Evolutionary conservation across 1,140 invertebrate species (phyloP).

Genomic region (Ephestia elutella): DNA sequence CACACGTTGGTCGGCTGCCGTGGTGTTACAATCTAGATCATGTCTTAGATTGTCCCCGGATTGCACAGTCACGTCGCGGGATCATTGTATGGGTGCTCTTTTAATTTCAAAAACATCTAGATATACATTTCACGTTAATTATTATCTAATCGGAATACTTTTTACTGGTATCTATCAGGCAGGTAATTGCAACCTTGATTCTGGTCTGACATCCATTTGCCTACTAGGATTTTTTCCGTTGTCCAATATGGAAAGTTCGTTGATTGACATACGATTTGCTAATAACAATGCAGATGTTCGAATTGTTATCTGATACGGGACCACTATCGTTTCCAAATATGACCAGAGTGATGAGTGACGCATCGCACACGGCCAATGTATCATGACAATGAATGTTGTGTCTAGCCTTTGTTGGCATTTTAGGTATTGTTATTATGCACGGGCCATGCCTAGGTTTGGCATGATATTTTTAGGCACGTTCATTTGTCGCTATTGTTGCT

Average conservation of each 20-base stretch:
- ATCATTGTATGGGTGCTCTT: constrained; percentile 56
- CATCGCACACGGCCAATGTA: constrained; percentile 25
- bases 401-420: constrained; percentile 31
- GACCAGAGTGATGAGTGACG: constrained; percentile 45
- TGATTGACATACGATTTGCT: constrained; percentile 54
- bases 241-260: constrained; percentile 26
- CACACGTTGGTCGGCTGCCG: constrained; percentile 47
- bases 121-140: constrained; percentile 60
- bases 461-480: constrained; percentile 38
- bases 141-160: constrained; percentile 46
- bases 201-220: constrained; percentile 21
- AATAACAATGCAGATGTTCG: constrained; percentile 56
- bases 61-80: constrained; percentile 58
- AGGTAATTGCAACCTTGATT: constrained; percentile 30
- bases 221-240: neutral
- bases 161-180: constrained; percentile 24
- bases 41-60: constrained; percentile 61
- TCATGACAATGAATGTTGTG: constrained; percentile 40
- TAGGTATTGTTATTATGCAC: constrained; percentile 36
- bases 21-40: constrained; percentile 65
- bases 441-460: constrained; percentile 40
- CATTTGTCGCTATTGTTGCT: constrained; percentile 49
- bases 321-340: constrained; percentile 45
- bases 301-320: constrained; percentile 57
- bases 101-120: constrained; percentile 54